Base-by-base conservation (phyloP, 2,113 vertebrate species). In the Mustelus asterias region DNA sequence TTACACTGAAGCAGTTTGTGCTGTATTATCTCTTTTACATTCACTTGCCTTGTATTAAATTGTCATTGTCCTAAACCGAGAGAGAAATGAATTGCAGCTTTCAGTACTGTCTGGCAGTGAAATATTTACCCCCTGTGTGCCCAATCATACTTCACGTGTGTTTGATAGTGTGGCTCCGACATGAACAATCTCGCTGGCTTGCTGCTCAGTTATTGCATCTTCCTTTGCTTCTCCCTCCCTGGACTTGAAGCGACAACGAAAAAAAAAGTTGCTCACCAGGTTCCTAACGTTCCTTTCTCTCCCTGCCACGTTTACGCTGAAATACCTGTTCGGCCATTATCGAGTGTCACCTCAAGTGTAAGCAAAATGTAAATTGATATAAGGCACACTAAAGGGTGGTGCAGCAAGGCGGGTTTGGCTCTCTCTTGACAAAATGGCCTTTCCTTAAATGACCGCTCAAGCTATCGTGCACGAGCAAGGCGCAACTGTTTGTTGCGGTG, bases 41-140 rank as follows among this genome's bases (percentile, higher is more conserved):
- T 97, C 97, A 95, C 97, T 97, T 97, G 97, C 97, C 97, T 97
- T 97, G 97, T 98, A 98, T 98, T 97, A 98, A 98, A 99, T 98
- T 98, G 98, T 98, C 98, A 98, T 98, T 98, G 98, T 98, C 98
- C 97, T 97, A 98, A 98, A 98, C 97, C 97, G 97, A 97, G 97
- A 97, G 97, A 97, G 98, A 98, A 99, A 99, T 98, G 98, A 98
- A 99, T 99, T 98, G 98, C 97, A 96, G 97, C 97, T 97, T 97
- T 97, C 96, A 96, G 97, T 97, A 96, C 97, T 97, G 97, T 97
- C 97, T 99, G 99, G 99, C 99, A 99, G 98, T 99, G 98, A 99
- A 99, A 99, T 99, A 99, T 99, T 98, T 98, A 97, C 97, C 98
- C 97, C 97, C 97, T 98, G 98, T 98, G 98, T 98, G 98, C 98